Conservation (phyloP, 2,797 vertebrate genomes). For the Pelobates cultripes region DNA sequence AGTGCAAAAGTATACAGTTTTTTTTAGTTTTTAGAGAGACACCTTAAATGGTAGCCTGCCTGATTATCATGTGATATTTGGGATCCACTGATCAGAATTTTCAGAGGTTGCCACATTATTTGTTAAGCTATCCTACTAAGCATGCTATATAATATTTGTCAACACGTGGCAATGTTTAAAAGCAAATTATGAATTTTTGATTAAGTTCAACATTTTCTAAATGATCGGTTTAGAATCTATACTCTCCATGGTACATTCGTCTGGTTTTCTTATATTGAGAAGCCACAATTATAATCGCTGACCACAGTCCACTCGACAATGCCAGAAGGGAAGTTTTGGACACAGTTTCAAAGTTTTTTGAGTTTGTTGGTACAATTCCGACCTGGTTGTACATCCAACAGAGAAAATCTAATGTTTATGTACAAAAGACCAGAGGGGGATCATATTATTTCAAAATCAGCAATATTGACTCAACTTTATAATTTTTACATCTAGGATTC, state of each 20-base stretch:
- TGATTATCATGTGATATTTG: no score
- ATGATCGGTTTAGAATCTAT: background rate
- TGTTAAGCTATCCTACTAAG: no score
- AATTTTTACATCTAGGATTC: conserved; percentile 12
- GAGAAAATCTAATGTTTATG: conserved; percentile 27
- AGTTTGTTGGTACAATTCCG: conserved; percentile 36
- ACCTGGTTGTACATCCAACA: conserved; percentile 11
- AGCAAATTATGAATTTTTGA: no score
- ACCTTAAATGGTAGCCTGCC: no score
- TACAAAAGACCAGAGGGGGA: conserved; percentile 19
- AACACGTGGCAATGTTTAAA: no score
- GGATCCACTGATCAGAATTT: no score
- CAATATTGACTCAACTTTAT: conserved; percentile 11
- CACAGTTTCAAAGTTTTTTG: conserved; percentile 56
- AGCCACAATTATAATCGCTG: conserved; percentile 58
- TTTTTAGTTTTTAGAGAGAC: no score
- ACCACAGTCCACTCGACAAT: conserved; percentile 54
- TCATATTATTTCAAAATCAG: conserved; percentile 36
- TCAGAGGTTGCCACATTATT: no score
- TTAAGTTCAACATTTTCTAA: background rate
- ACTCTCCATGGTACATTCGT: conserved; percentile 28
- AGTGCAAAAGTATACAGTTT: no score
- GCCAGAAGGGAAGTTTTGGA: conserved; percentile 58
- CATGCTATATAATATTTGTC: no score
- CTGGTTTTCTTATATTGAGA: conserved; percentile 51